These are phyloP conservation scores for Teleogryllus oceanicus DNA, from an alignment of 2,888 invertebrate species.

Conservation along the genomic window DNA sequence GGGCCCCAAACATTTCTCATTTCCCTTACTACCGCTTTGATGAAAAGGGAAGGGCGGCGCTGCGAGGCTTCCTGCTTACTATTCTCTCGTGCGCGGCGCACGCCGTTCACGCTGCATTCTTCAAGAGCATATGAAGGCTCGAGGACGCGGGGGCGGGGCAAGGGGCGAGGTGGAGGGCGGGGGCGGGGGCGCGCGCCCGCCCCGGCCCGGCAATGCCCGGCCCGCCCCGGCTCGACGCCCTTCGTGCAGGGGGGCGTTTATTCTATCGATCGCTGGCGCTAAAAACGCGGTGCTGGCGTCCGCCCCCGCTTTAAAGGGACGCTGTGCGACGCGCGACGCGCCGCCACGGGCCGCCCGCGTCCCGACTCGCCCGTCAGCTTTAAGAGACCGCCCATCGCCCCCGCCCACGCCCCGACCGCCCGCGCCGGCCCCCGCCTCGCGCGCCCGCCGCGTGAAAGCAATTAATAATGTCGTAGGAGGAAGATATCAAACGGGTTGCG, in stretches of 20 bases:
- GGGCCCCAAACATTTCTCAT: too few species aligned
- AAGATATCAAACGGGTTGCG: conserved; percentile 2
- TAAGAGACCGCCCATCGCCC: not conserved
- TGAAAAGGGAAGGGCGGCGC: not conserved
- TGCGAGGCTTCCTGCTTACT: not conserved
- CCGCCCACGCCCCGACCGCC: not conserved
- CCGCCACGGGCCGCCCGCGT: not conserved
- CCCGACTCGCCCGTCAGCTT: not conserved
- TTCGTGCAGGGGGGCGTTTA: conserved; percentile 21
- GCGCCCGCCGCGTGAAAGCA: not conserved
- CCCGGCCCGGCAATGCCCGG: not conserved
- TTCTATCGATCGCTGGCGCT: conserved; percentile 26
- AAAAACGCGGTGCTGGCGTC: conserved; percentile 4
- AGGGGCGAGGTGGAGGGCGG: conserved; percentile 23
- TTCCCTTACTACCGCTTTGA: too few species aligned
- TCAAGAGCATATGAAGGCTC: not conserved
- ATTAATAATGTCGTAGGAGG: conserved; percentile 9
- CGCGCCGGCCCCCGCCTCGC: not conserved
- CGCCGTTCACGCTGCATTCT: not conserved
- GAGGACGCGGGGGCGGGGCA: conserved; percentile 21
- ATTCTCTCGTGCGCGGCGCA: conserved; percentile 12
- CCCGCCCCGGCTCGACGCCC: not conserved
- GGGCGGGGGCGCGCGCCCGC: conserved; percentile 28
- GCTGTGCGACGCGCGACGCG: not conserved
- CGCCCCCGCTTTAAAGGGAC: not conserved